phyloP scores from a whole-genome alignment of 2,113 vertebrate genomes.

The Sander lucioperca region DNA sequence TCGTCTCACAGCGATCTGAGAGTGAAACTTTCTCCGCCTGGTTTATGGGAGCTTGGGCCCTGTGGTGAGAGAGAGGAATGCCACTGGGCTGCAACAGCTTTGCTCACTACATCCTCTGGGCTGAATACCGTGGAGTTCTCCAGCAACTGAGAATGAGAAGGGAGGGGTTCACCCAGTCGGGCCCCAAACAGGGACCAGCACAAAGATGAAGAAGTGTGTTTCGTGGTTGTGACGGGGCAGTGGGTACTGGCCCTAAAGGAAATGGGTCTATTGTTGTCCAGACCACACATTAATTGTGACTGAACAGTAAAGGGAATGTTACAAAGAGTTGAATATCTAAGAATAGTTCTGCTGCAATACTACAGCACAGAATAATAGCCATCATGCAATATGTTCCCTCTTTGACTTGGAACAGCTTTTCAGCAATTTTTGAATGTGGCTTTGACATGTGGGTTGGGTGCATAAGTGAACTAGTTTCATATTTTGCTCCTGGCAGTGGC shows the following conservation, averaged over 20 bases:
- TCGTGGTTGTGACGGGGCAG: background rate
- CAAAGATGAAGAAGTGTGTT: constrained; percentile 41
- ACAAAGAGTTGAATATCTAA: background rate
- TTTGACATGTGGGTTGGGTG: constrained; percentile 9
- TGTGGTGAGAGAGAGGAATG: constrained; percentile 63
- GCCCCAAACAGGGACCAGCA: constrained; percentile 39
- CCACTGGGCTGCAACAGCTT: constrained; percentile 55
- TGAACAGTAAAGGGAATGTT: background rate
- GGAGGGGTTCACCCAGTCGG: constrained; percentile 41
- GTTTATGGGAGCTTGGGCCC: constrained; percentile 29
- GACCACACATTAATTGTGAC: constrained; percentile 26
- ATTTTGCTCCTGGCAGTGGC: constrained; percentile 26
- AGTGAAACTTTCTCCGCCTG: constrained; percentile 35
- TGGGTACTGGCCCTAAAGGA: background rate
- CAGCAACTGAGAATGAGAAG: constrained; percentile 27
- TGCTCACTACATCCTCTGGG: constrained; percentile 59
- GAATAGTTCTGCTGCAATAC: background rate
- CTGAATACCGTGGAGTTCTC: constrained; percentile 43
- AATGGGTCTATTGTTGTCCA: constrained; percentile 18
- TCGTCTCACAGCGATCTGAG: constrained; percentile 8
- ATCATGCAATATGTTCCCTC: background rate
- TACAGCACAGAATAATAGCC: background rate
- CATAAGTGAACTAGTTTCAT: constrained; percentile 22
- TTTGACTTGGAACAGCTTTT: background rate
- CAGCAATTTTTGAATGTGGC: background rate